phyloP scores from a whole-genome alignment of 2,113 vertebrate genomes.

The Phalacrocorax aristotelis region DNA sequence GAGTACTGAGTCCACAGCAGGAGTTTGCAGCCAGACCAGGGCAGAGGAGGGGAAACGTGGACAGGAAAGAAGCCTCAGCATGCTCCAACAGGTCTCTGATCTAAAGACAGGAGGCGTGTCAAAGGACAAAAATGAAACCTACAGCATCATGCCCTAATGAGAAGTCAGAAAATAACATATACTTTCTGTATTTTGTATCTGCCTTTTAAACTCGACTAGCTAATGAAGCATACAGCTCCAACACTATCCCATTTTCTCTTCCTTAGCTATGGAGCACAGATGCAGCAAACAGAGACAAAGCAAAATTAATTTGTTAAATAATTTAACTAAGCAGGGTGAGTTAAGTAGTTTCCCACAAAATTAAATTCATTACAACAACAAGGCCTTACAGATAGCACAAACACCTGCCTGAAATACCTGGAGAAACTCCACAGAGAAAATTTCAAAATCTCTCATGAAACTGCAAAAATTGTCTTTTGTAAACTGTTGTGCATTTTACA shows the following conservation, averaged over 20 bases:
- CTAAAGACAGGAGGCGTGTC: background rate
- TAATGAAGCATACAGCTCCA: background rate
- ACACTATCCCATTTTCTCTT: background rate
- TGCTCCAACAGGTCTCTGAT: background rate
- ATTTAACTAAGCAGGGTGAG: constrained; percentile 12
- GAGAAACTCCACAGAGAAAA: background rate
- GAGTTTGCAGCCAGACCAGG: background rate
- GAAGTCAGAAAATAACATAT: background rate
- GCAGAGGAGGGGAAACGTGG: background rate
- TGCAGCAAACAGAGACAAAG: constrained; percentile 13
- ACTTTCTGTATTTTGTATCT: background rate
- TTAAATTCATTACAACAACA: background rate
- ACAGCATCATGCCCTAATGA: background rate
- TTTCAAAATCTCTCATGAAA: background rate
- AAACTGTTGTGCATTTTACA: background rate
- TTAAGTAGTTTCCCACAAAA: background rate
- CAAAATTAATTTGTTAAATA: constrained; percentile 31
- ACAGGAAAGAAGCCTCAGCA: background rate
- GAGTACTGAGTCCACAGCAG: background rate
- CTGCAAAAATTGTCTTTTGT: background rate
- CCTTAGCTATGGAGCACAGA: background rate
- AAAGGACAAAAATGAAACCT: background rate
- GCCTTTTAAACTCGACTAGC: background rate
- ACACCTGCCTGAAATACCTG: constrained; percentile 43
- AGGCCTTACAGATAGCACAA: background rate